Base-by-base conservation (phyloP, 2,113 vertebrate genomes). In the Neolamprologus variostigma region DNA sequence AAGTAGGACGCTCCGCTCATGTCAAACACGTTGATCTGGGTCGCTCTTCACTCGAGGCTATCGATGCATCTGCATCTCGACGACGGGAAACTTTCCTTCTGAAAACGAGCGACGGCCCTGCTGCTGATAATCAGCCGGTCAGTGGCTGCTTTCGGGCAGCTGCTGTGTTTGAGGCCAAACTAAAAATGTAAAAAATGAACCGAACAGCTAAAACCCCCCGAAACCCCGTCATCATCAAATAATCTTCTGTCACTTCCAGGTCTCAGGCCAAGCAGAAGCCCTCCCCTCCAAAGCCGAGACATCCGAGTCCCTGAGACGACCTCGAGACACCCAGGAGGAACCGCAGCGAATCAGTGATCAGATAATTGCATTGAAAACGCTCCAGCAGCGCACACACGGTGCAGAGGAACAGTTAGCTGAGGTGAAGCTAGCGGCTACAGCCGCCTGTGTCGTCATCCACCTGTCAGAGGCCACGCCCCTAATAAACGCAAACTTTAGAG, bases 11-110 rank as follows among this genome's bases (percentile, higher is more conserved):
- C 76, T 31, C 81, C 85, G 8, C 54, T 84, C 82, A 50, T 55
- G 85, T 87, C 88, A 76, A 47, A 81, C 78, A 47, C 17, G 50
- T 21, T 68, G 33, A 87, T 71, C 7, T 87, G 68, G 82, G 89
- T 90, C 68, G 50, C 66, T 59, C 66, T 7, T 11, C 78, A 42
- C 89, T 87, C 3, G 13, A 78, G 85, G 89, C 85, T 1, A 19
- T 42, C 3, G 80, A 16, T 71, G 37, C 37, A 71, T 71, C 5
- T 9, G 37, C 66, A 3, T 26, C 37, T 73, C 8, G 3, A 5
- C 3, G 3, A 45, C 23, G 14, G 11, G 4, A 31, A 73, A 33
- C 57, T 45, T 63, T 79, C 23, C 8, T 19, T 83, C 19, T 31
- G 16, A 40, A 85, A 37, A 35, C 0, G 37, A 83, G 88, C 2